phyloP scores from a whole-genome alignment of 2,888 invertebrate genomes.

The Poecilus cupreus region DNA sequence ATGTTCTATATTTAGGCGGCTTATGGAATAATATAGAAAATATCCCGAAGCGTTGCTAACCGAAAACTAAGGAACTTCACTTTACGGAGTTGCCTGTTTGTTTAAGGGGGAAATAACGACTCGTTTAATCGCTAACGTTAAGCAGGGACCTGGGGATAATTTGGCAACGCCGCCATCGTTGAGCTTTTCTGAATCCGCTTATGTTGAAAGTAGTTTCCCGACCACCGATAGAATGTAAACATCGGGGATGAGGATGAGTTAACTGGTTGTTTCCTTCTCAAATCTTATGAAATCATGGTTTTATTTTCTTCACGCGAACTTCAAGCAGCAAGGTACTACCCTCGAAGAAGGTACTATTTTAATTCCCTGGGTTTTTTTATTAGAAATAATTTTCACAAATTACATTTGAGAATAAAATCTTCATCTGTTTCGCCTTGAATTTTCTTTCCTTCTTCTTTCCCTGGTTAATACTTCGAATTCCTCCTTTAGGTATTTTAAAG shows the following conservation, averaged over 20 bases:
- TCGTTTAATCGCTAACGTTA: slow-evolving; percentile 2
- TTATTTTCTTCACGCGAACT: background rate
- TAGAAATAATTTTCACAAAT: no score
- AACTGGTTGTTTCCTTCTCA: background rate
- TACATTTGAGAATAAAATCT: no score
- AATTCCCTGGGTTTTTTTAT: no score
- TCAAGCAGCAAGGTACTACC: background rate
- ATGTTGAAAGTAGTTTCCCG: slow-evolving; percentile 22
- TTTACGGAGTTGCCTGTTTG: background rate
- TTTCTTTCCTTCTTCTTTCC: no score
- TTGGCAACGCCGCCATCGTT: background rate
- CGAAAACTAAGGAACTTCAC: background rate
- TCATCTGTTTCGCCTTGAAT: no score
- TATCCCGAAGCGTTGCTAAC: background rate
- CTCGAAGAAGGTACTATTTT: background rate
- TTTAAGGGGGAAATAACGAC: background rate
- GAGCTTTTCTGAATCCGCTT: slow-evolving; percentile 27
- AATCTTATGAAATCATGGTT: background rate
- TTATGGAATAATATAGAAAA: background rate
- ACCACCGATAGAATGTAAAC: slow-evolving; percentile 20
- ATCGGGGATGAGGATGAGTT: background rate
- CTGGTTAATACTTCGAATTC: no score
- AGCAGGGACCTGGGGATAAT: slow-evolving; percentile 6
- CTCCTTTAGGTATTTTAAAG: no score
- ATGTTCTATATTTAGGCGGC: background rate